Evolutionary conservation across 2,797 vertebrate genomes (phyloP), one percentile per base, ranked within the genome.

Genomic region (Heterohyrax brucei): DNA sequence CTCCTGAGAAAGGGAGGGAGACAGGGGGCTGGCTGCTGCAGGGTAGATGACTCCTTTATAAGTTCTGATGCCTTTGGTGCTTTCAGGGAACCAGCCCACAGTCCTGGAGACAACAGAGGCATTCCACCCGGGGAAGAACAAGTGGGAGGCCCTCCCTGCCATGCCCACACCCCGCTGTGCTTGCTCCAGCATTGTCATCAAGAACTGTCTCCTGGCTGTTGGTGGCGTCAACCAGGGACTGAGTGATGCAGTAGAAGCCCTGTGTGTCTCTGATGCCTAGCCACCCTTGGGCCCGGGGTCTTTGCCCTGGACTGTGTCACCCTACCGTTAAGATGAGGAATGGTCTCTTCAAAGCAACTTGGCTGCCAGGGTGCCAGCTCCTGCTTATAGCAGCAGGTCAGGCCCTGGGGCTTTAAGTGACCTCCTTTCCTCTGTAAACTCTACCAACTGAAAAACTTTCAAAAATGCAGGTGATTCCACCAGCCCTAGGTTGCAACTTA

Each of bases 201-300:
- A 98, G 97, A 99, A 99, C 97, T 99, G 99, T 91, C 99, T 99
- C 94, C 98, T 99, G 97, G 99, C 99, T 0, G 99, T 99, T 44
- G 99, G 99, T 0, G 99, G 99, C 0, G 99, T 99, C 96, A 99
- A 99, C 97, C 99, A 99, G 99, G 99, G 99, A 75, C 99, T 99
- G 89, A 99, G 99, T 86, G 98, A 98, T 0, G 99, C 99, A 0
- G 99, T 99, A n/a, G 99, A 99, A 98, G 99, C 99, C 3, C 98
- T 99, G 83, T 99, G 99, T 75, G 98, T 99, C 9, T 99, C 98
- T 0, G 99, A 99, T 4, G 97, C 98, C 94, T 99, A 98, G 96
- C 59, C 8, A 19, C 8, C 59, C 68, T 44, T 0, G 5, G 39
- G 9, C 33, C 87, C 70, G 7, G 56, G 0, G 0, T 78, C 82